Conservation (phyloP, 2,797 vertebrate genomes). For the Sebastes goodei region DNA sequence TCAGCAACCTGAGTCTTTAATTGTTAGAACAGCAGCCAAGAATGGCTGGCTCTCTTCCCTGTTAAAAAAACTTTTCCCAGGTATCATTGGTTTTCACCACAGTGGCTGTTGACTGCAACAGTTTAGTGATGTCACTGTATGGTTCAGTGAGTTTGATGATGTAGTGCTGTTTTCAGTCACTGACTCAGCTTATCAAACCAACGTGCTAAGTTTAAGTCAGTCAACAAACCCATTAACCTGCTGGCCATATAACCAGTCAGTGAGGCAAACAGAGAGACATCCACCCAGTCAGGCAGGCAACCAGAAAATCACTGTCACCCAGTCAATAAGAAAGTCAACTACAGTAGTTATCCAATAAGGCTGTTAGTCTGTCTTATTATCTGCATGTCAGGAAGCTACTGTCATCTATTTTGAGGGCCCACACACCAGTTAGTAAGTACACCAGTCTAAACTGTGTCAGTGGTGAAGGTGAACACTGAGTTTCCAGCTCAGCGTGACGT, state of each 20-base stretch:
- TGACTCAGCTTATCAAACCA: conserved; percentile 49
- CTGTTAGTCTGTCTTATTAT: not conserved
- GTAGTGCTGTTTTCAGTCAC: conserved; percentile 34
- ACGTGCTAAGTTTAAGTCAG: conserved; percentile 20
- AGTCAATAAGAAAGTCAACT: conserved; percentile 7
- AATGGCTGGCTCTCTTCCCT: not conserved
- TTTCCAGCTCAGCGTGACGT: conserved; percentile 14
- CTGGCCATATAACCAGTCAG: not conserved
- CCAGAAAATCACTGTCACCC: conserved; percentile 11
- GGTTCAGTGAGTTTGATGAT: conserved; percentile 66
- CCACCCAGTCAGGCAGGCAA: not conserved
- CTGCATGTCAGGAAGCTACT: not conserved
- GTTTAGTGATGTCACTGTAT: conserved; percentile 52
- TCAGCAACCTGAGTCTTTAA: not conserved
- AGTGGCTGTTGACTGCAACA: conserved; percentile 16
- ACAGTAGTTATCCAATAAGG: not conserved
- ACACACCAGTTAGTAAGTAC: not conserved
- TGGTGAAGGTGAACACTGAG: conserved; percentile 11
- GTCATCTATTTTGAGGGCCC: not conserved
- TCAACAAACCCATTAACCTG: conserved; percentile 42
- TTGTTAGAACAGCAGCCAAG: not conserved
- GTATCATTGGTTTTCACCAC: conserved; percentile 12
- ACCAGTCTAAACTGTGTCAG: not conserved
- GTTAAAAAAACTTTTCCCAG: not conserved
- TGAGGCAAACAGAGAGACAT: not conserved